Conservation (phyloP, 2,113 vertebrate genomes). For the Rallus limicola region DNA sequence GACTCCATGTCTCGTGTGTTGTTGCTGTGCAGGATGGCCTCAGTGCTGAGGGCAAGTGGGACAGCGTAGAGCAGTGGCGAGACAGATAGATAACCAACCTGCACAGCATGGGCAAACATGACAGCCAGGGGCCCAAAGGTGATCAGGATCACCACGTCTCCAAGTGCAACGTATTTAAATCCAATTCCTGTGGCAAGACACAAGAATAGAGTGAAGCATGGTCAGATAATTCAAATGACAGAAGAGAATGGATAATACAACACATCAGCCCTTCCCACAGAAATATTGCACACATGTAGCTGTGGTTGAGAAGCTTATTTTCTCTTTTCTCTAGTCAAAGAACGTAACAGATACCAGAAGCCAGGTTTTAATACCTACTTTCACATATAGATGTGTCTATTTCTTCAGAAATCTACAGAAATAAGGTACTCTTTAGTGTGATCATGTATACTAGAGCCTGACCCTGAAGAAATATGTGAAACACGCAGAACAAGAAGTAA, state of each 20-base stretch:
- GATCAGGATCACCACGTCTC: slow-evolving; percentile 96
- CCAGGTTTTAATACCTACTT: neutral
- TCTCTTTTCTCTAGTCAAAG: neutral
- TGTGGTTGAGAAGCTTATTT: neutral
- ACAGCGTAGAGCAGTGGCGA: slow-evolving; percentile 92
- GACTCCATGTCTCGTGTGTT: slow-evolving; percentile 98
- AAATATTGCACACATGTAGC: rapidly evolving
- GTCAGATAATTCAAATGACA: neutral
- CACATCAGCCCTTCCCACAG: neutral
- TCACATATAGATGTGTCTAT: neutral
- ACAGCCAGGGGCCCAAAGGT: slow-evolving; percentile 97
- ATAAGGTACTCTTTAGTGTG: neutral
- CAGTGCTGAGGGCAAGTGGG: slow-evolving; percentile 93
- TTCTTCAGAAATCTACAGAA: neutral
- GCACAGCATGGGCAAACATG: slow-evolving; percentile 94
- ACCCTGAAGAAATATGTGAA: neutral
- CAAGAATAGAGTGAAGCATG: slow-evolving; percentile 2
- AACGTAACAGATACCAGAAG: neutral
- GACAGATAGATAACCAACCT: slow-evolving; percentile 92
- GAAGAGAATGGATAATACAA: neutral
- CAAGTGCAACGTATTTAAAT: slow-evolving; percentile 95
- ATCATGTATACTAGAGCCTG: neutral
- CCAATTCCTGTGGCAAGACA: slow-evolving; percentile 85
- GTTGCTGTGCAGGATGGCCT: slow-evolving; percentile 98
- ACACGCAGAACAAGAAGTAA: neutral